Evolutionary conservation across 1,140 invertebrate genomes (phyloP).

Genomic region (Diorhabda sublineata): DNA sequence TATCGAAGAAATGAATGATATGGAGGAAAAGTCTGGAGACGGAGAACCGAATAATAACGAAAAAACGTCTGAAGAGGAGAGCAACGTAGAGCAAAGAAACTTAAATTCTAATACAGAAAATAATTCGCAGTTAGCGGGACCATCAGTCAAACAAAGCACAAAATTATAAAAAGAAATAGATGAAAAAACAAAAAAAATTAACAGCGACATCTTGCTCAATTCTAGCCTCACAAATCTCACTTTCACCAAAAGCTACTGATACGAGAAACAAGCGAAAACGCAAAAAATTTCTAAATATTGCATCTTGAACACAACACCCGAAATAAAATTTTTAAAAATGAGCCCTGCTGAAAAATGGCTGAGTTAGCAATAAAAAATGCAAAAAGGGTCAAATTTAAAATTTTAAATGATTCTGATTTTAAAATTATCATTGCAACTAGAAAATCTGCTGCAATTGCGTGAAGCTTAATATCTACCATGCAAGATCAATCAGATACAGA

Average conservation of each 20-base stretch:
- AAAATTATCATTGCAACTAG: no score
- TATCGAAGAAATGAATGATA: background rate
- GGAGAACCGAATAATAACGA: background rate
- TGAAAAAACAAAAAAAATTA: slow-evolving; percentile 3
- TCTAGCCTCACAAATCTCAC: background rate
- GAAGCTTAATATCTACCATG: no score
- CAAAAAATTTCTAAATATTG: background rate
- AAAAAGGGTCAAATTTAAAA: background rate
- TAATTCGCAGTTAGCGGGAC: background rate
- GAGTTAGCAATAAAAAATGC: slow-evolving; percentile 1
- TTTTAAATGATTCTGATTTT: background rate
- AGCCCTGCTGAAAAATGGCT: background rate
- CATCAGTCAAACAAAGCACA: slow-evolving; percentile 6
- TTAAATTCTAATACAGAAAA: background rate
- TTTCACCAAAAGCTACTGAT: background rate
- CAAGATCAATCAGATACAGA: no score
- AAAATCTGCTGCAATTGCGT: no score
- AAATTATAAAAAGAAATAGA: slow-evolving; percentile 3
- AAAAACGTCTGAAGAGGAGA: background rate
- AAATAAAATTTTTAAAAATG: no score
- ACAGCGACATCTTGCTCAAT: background rate
- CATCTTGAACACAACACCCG: background rate
- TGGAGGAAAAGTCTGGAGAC: background rate
- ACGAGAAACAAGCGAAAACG: background rate
- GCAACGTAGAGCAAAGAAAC: background rate